Base-by-base conservation (phyloP, 2,888 invertebrate genomes). In the Encarsia formosa region DNA sequence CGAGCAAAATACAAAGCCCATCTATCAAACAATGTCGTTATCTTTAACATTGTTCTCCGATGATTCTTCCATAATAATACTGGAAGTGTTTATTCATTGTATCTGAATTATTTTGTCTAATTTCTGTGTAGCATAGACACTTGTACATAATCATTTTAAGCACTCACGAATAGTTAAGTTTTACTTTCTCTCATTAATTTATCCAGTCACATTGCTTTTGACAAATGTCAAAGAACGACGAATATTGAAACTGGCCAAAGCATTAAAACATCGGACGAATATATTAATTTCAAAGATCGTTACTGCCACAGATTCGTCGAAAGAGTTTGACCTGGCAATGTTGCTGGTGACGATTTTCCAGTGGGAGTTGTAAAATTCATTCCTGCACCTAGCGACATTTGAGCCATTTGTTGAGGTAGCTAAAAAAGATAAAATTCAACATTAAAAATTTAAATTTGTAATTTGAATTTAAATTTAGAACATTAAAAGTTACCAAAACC, bases 331-430 rank as follows among this genome's bases (percentile, higher is more conserved):
- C 71, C 71, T 16, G 72, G 61, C 41, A 73, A 58, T 48, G 61
- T 46, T 16, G 66, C 41, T 18, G 66, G 26, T 9, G 64, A 42
- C 31, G 67, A 57, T 50, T 69, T 68, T 56, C 65, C 64, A 18
- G 67, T 23, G n/a, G 64, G 23, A 19, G 61, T 40, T 15, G 68
- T 52, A 39, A 72, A 73, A 35, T 56, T 59, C 54, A 68, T 59
- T 46, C 66, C 68, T n/a, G n/a, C n/a, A 35, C 68, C 63, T 52
- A 79, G 62, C 44, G 76, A 74, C 65, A 79, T 68, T 65, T 77
- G 78, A 16, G 76, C 71, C 70, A 79, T 78, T 65, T 79, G 79
- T 63, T 79, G 79, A 35, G 76, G 76, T 56, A 79, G 60, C 72
- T 74, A 57, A 23, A 64, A 29, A 20, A 31, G 18, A 22, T 35